These are phyloP conservation scores for Scaptomyza pallida DNA, from an alignment of 1,140 invertebrate genomes.

Conservation along the genomic window DNA sequence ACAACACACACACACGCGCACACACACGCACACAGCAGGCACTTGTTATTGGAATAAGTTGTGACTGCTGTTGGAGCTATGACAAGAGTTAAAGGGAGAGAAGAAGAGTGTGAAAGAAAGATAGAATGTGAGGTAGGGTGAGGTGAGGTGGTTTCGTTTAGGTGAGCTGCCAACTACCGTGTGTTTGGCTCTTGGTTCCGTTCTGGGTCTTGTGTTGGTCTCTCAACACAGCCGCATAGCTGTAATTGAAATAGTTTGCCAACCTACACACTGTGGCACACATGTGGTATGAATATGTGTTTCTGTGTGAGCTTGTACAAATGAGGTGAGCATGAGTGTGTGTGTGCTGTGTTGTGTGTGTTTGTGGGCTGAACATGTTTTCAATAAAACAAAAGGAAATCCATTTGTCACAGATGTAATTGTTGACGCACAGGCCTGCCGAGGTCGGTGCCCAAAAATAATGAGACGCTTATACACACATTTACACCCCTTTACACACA, in stretches of 20 bases:
- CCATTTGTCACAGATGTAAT: constrained; percentile 73
- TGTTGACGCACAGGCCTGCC: constrained; percentile 50
- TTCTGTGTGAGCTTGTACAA: background rate
- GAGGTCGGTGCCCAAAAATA: constrained; percentile 33
- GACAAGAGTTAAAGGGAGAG: background rate
- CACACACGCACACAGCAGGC: constrained; percentile 11
- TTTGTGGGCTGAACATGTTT: constrained; percentile 54
- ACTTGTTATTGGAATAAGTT: constrained; percentile 41
- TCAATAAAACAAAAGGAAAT: constrained; percentile 78
- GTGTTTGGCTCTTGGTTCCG: background rate
- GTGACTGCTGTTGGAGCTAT: constrained; percentile 7
- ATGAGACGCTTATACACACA: constrained; percentile 29
- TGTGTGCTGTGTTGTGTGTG: constrained; percentile 15
- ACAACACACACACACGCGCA: no score
- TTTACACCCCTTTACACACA: constrained; percentile 5
- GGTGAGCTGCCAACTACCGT: constrained; percentile 39
- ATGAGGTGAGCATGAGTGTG: constrained; percentile 2
- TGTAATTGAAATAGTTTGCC: constrained; percentile 79
- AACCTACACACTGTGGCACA: constrained; percentile 38
- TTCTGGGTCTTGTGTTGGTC: background rate
- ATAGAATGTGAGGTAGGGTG: background rate
- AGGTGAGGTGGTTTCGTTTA: constrained; percentile 19
- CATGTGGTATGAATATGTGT: constrained; percentile 25
- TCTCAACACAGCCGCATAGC: constrained; percentile 25
- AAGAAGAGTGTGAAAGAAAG: background rate